Evolutionary conservation across 2,113 vertebrate genomes (phyloP).

Genomic region (Phocoena sinus): DNA sequence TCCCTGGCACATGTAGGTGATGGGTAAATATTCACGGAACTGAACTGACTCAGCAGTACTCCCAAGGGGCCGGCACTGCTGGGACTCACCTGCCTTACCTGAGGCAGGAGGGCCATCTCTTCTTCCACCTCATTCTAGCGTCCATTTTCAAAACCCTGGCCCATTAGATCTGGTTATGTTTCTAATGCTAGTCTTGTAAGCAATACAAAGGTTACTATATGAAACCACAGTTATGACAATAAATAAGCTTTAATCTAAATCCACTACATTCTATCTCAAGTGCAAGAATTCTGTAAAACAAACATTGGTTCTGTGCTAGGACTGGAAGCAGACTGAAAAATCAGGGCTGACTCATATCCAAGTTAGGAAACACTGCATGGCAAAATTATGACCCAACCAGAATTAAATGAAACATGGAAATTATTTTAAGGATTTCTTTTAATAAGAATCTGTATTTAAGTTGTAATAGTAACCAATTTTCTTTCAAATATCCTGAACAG

Average conservation of each 20-base stretch:
- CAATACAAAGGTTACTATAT: neutral
- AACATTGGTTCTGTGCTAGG: neutral
- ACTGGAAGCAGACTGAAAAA: neutral
- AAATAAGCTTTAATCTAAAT: neutral
- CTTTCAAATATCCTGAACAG: neutral
- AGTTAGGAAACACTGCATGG: neutral
- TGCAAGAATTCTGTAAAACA: neutral
- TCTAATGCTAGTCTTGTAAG: neutral
- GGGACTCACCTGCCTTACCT: neutral
- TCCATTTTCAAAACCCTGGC: neutral
- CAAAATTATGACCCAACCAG: neutral
- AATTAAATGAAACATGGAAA: neutral
- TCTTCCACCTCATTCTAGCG: neutral
- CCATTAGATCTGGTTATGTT: neutral
- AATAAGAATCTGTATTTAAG: conserved; percentile 12
- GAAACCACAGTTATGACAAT: neutral
- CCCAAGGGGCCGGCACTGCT: neutral
- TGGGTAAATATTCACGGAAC: neutral
- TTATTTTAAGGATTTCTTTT: neutral
- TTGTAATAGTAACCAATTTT: neutral
- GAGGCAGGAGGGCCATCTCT: neutral
- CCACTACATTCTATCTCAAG: neutral
- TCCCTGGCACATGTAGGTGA: neutral
- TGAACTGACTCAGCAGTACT: neutral
- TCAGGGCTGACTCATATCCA: neutral